Evolutionary conservation across 2,888 invertebrate species (phyloP).

Genomic region (Cryptosula pallasiana): DNA sequence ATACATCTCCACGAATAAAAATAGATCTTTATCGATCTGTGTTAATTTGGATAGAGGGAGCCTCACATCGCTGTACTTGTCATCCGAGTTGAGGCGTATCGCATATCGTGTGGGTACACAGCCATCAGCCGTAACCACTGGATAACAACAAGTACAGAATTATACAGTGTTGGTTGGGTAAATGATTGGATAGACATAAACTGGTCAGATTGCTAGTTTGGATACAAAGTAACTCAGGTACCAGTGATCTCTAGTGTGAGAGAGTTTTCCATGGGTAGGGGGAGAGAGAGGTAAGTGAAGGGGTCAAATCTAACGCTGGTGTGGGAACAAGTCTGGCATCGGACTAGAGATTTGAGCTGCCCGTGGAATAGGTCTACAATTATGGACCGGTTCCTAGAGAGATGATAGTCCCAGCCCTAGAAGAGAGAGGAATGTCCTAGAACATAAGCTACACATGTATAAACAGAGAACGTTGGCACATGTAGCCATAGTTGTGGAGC

Average conservation of each 20-base stretch:
- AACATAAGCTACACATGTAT: no score
- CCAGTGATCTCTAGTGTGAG: slow-evolving; percentile 71
- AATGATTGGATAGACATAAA: neutral
- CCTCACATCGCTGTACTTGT: slow-evolving; percentile 72
- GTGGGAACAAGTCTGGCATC: slow-evolving; percentile 74
- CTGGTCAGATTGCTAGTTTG: no score
- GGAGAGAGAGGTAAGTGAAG: slow-evolving; percentile 82
- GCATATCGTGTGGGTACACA: slow-evolving; percentile 79
- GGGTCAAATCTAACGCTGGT: slow-evolving; percentile 86
- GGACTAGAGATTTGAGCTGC: slow-evolving; percentile 79
- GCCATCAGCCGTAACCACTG: slow-evolving; percentile 62
- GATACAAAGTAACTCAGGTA: no score
- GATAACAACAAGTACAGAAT: slow-evolving; percentile 25
- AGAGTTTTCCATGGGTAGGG: slow-evolving; percentile 82
- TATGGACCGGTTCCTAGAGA: slow-evolving; percentile 75
- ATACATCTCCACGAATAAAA: slow-evolving; percentile 68
- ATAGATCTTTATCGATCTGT: slow-evolving; percentile 54
- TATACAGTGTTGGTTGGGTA: neutral
- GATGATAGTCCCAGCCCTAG: slow-evolving; percentile 76
- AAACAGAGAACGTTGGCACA: no score
- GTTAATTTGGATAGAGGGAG: slow-evolving; percentile 59
- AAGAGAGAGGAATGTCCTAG: no score
- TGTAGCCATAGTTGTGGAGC: no score
- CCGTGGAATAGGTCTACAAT: slow-evolving; percentile 87
- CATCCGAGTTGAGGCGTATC: slow-evolving; percentile 74